A percentile compares a stretch with the other conserved stretches of the same genome.
phyloP scores from a whole-genome alignment of 2,113 vertebrate species.

The Spheniscus mendiculus region DNA sequence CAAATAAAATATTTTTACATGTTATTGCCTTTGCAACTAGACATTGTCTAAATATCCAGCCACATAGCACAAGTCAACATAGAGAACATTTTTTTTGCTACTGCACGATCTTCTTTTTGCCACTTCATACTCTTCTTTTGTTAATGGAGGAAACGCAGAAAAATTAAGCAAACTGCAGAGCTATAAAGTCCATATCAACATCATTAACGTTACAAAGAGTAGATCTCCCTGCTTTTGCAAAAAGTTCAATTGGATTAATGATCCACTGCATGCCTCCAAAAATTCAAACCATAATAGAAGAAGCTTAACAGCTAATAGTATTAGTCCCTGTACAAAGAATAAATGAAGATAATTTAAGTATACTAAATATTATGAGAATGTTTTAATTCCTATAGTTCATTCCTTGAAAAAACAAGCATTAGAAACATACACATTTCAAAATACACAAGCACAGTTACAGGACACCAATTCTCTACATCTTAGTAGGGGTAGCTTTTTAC shows the following conservation, averaged over 20 bases:
- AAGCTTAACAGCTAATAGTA: neutral
- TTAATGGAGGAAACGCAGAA: neutral
- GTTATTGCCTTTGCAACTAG: neutral
- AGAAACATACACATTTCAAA: neutral
- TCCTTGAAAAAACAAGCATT: neutral
- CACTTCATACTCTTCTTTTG: neutral
- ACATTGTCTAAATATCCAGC: neutral
- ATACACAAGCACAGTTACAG: neutral
- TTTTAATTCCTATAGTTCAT: neutral
- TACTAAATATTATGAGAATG: neutral
- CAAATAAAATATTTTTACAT: neutral
- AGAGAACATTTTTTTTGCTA: neutral
- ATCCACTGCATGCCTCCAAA: neutral
- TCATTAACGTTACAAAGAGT: neutral
- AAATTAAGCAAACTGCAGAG: neutral
- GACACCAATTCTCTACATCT: neutral
- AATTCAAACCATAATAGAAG: neutral
- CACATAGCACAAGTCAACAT: neutral
- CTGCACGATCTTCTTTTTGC: neutral
- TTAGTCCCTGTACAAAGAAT: neutral
- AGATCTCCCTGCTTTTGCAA: neutral
- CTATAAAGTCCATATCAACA: neutral
- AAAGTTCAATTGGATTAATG: neutral
- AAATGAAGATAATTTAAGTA: neutral
- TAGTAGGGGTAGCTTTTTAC: rapidly evolving